These are phyloP conservation scores for Mamestra configurata DNA, from an alignment of 1,140 invertebrate species.

Conservation along the genomic window DNA sequence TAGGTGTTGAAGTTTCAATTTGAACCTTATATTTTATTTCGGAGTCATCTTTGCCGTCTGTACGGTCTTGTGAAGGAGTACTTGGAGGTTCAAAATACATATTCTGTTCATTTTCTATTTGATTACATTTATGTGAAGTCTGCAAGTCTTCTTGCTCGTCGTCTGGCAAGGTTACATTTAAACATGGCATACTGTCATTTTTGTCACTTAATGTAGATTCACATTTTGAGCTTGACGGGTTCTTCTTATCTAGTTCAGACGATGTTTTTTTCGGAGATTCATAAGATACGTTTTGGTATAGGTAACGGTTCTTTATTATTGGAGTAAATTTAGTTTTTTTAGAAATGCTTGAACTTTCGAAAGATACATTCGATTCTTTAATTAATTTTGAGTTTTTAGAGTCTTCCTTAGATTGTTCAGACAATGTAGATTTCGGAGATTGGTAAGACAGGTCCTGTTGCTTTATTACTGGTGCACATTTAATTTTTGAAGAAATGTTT, in stretches of 20 bases:
- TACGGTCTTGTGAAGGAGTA: background rate
- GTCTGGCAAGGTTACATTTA: background rate
- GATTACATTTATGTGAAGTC: background rate
- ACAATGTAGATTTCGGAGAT: background rate
- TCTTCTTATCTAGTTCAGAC: background rate
- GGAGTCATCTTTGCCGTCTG: constrained; percentile 42
- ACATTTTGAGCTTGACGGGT: background rate
- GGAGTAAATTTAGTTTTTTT: too few relatives aligned
- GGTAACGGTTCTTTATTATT: too few relatives aligned
- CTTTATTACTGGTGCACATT: background rate
- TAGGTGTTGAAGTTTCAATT: constrained; percentile 72
- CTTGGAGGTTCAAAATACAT: background rate
- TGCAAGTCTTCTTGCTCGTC: background rate
- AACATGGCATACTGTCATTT: background rate
- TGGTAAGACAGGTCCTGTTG: background rate
- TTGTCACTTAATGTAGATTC: background rate
- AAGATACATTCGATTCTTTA: too few relatives aligned
- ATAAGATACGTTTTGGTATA: background rate
- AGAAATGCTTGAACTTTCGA: too few relatives aligned
- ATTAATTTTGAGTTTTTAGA: too few relatives aligned
- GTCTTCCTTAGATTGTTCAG: background rate
- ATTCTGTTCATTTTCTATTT: background rate
- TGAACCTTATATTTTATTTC: constrained; percentile 62
- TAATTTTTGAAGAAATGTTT: background rate
- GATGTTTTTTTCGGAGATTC: background rate